phyloP scores from a whole-genome alignment of 2,888 invertebrate genomes.

The Pilophorus perplexus region DNA sequence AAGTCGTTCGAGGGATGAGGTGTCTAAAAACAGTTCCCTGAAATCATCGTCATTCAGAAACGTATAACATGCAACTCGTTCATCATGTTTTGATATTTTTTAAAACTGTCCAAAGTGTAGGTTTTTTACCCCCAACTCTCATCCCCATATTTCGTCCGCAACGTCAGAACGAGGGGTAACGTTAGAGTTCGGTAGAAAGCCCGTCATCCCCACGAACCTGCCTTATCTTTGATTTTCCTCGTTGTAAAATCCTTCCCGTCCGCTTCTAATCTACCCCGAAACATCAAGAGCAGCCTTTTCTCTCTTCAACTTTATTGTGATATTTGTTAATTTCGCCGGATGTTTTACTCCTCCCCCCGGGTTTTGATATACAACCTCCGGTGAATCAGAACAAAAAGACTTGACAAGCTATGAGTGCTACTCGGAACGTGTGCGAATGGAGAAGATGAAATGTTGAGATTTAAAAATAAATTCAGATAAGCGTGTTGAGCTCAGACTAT shows the following conservation, averaged over 20 bases:
- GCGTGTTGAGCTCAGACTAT: too few species aligned
- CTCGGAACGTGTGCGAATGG: too few species aligned
- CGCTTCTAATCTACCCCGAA: neutral
- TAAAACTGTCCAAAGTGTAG: too few species aligned
- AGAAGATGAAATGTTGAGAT: slow-evolving; percentile 6
- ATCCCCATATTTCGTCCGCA: slow-evolving; percentile 20
- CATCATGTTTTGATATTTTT: too few species aligned
- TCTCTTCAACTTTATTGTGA: slow-evolving; percentile 40
- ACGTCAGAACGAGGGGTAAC: neutral
- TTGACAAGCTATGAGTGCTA: neutral
- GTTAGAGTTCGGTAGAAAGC: slow-evolving; percentile 14
- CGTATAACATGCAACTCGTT: too few species aligned
- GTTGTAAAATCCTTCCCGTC: slow-evolving; percentile 13
- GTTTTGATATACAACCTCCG: slow-evolving; percentile 20
- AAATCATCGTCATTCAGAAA: too few species aligned
- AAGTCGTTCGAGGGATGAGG: too few species aligned
- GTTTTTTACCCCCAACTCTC: too few species aligned
- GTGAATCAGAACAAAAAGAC: slow-evolving; percentile 17
- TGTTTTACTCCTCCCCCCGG: neutral
- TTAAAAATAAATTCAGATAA: too few species aligned
- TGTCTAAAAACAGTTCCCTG: too few species aligned
- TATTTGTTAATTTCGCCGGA: slow-evolving; percentile 35
- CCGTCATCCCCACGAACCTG: slow-evolving; percentile 39
- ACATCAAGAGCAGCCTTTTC: slow-evolving; percentile 36
- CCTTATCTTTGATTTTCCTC: slow-evolving; percentile 39